Evolutionary conservation across 1,140 invertebrate species (phyloP), one percentile per base, ranked within the genome.

Genomic region (Heliothis subflexa): DNA sequence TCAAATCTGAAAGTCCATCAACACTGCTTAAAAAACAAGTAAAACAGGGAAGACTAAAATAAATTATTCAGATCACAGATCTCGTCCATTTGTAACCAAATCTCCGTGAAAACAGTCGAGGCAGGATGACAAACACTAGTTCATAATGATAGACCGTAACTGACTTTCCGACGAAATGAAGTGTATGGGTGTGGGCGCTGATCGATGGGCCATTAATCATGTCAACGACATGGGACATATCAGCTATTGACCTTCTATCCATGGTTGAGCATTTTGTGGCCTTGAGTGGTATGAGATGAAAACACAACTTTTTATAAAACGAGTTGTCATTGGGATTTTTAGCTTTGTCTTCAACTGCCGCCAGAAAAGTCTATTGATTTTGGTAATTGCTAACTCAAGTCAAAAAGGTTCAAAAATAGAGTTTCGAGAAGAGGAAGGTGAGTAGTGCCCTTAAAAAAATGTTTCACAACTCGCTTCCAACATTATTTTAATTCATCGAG

Each of bases 191-290:
- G 25, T 59, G 55, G 71, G 71, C 16, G 55, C 40, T 73, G 55
- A 61, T 49, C 54, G 71, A 73, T 55, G 33, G 16, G 7, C 14
- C 71, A 73, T 73, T 73, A 73, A 73, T 73, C 71, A 59, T 61
- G 16, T 72, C 16, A 4, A 50, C 47, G 71, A 59, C 45, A 64
- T 64, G 16, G 16, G 71, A 73, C 71, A 13, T 73, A 49, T 49
- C 47, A 66, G 18, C 50, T 62, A 45, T 18, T 72, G 70, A 72
- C 70, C 54, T 72, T 18, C 18, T 57, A 45, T 55, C 52, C 52
- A 45, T 64, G 7, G 45, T 9, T 47, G 14, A 0, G 61, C 14
- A 47, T 47, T 40, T 18, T 64, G 61, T 64, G 33, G 61, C 33
- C 59, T 45, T n/a, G 40, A 16, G 59, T 16, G 7, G 28, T 62